Evolutionary conservation across 1,140 invertebrate species (phyloP), one percentile per base, ranked within the genome.

Genomic region (Arctopsyche grandis): DNA sequence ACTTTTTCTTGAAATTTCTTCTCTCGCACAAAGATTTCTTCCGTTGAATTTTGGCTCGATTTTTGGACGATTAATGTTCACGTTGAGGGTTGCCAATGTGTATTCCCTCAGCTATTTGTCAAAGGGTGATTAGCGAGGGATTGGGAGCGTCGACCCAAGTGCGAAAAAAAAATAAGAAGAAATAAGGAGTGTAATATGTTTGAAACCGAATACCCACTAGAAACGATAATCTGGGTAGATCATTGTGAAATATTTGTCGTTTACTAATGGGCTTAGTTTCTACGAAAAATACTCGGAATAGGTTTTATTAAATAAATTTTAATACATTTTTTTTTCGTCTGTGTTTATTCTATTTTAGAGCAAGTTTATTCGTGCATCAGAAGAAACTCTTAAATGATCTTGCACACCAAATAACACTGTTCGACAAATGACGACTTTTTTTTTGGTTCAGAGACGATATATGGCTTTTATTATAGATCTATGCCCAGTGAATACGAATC

Each of bases 151-250:
- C 52, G 12, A 75, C 1, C 46, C 24, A 44, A 56, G 12, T 19
- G 26, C 24, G 46, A 26, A 29, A 22, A n/a, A 76, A 76, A 76
- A 76, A 76, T 38, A 24, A 75, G 80, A 82, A 82, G 80, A 80
- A 82, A 82, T 82, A 71, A 76, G 19, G n/a, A n/a, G n/a, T 16
- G 76, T 79, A 78, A 82, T 82, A 78, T 78, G 60, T 82, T 71
- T 82, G 81, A 60, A 82, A 82, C 77, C 48, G 22, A 66, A 82
- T 78, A 80, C 56, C n/a, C 26, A 26, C 56, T 43, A 52, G 73
- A 80, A 66, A 46, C 71, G 78, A 69, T 82, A 80, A 82, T 79
- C 43, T 69, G 1, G 5, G 52, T 66, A 52, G 79, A 82, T 82
- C 77, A 79, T 73, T 79, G 12, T 69, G 60, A 76, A 63, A 46